Conservation (phyloP, 2,888 invertebrate species). For the Seira sanloemensis region DNA sequence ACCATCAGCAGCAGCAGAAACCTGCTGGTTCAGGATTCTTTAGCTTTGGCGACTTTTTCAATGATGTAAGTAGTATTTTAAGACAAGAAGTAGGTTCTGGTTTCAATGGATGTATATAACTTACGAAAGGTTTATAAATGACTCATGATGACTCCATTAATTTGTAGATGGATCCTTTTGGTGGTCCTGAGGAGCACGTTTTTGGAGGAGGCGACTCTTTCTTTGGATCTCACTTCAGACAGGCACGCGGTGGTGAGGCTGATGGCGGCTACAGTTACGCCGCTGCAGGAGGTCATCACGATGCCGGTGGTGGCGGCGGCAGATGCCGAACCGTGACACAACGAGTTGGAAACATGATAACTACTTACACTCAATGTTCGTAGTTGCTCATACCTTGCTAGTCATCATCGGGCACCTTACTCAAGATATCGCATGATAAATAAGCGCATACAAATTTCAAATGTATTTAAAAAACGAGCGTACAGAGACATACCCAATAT, state of each 20-base stretch:
- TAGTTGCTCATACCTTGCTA: conserved; percentile 69
- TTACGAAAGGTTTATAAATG: too few relatives aligned
- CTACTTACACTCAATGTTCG: conserved; percentile 75
- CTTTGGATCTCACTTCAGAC: conserved; percentile 74
- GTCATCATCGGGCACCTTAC: neutral
- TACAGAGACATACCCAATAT: too few relatives aligned
- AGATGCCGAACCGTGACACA: conserved; percentile 75
- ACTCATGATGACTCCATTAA: neutral
- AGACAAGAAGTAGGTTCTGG: neutral
- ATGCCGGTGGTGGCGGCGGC: conserved; percentile 42
- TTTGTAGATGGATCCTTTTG: conserved; percentile 74
- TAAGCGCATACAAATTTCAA: too few relatives aligned
- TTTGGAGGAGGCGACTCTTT: conserved; percentile 75
- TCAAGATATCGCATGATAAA: neutral
- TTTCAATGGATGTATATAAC: too few relatives aligned
- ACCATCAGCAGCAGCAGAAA: conserved; percentile 25
- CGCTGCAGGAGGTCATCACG: conserved; percentile 55
- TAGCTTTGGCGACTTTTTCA: conserved; percentile 72
- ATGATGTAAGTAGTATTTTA: conserved; percentile 70
- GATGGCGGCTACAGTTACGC: conserved; percentile 58
- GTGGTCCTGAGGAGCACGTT: conserved; percentile 70
- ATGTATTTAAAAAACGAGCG: too few relatives aligned
- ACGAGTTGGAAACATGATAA: conserved; percentile 75
- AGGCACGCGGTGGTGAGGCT: conserved; percentile 48
- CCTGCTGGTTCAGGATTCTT: conserved; percentile 66